These are phyloP conservation scores for Cheiracanthium punctorium DNA, from an alignment of 2,888 invertebrate genomes.

Conservation along the genomic window DNA sequence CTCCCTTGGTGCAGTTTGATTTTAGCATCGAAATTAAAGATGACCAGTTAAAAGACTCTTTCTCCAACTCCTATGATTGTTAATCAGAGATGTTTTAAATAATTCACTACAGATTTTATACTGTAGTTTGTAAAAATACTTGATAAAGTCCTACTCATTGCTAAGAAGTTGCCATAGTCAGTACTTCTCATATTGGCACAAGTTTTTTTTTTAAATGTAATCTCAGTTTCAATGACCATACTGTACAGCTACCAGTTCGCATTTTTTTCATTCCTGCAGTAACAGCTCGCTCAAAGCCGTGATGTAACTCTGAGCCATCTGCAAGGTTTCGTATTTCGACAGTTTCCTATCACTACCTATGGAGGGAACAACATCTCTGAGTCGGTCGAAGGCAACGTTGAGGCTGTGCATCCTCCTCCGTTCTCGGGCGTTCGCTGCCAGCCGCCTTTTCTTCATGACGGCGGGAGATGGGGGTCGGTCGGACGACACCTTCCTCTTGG, in stretches of 20 bases:
- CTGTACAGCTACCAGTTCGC: background rate
- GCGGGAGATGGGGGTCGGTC: constrained; percentile 71
- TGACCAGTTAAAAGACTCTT: too few relatives aligned
- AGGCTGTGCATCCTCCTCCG: constrained; percentile 94
- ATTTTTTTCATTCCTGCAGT: constrained; percentile 31
- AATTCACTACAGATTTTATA: too few relatives aligned
- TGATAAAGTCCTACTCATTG: too few relatives aligned
- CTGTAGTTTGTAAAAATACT: too few relatives aligned
- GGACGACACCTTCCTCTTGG: constrained; percentile 35
- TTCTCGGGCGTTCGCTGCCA: constrained; percentile 95
- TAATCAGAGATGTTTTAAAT: too few relatives aligned
- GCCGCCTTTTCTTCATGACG: constrained; percentile 86
- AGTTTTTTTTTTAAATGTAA: too few relatives aligned
- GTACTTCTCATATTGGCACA: background rate
- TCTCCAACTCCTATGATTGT: too few relatives aligned
- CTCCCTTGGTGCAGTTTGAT: too few relatives aligned
- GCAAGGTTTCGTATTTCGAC: constrained; percentile 96
- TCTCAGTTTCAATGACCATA: background rate
- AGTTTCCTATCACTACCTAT: constrained; percentile 92
- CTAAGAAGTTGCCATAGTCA: background rate
- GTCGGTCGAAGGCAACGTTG: constrained; percentile 93
- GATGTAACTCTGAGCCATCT: constrained; percentile 98
- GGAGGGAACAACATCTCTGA: constrained; percentile 91
- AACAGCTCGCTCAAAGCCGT: constrained; percentile 90
- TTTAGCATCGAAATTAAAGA: too few relatives aligned